Percentiles rank a stretch among this genome's conserved stretches.
phyloP scores from a whole-genome alignment of 2,888 invertebrate species.

The Chrysolina haemoptera region DNA sequence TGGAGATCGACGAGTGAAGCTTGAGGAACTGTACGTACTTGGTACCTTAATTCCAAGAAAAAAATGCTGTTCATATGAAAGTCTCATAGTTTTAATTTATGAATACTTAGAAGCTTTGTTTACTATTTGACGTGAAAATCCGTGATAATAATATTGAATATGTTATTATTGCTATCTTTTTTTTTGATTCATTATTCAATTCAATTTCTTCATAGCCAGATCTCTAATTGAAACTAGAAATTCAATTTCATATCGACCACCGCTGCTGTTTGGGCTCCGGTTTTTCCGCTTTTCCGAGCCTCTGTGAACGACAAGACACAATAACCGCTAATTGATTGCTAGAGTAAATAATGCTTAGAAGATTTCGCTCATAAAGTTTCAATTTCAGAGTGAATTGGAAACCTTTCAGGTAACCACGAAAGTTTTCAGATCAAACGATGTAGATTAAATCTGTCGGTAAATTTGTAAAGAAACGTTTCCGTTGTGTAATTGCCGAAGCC shows the following conservation, averaged over 20 bases:
- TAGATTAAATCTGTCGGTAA: constrained; percentile 64
- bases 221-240: constrained; percentile 9
- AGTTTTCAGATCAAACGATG: constrained; percentile 64
- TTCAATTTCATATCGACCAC: constrained; percentile 35
- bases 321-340: constrained; percentile 60
- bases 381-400: constrained; percentile 65
- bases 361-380: constrained; percentile 61
- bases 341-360: constrained; percentile 62
- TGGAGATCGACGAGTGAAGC: too few species aligned
- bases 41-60: too few species aligned
- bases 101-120: too few species aligned
- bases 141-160: too few species aligned
- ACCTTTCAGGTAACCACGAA: constrained; percentile 66
- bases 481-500: constrained; percentile 66
- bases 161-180: too few species aligned
- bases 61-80: too few species aligned
- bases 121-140: too few species aligned
- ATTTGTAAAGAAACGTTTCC: constrained; percentile 63
- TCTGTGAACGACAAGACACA: constrained; percentile 54
- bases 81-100: too few species aligned
- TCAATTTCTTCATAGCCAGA: too few species aligned
- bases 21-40: too few species aligned
- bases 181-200: too few species aligned
- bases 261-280: constrained; percentile 5
- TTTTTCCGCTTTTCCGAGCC: constrained; percentile 28